Percentiles rank a stretch among this genome's conserved stretches.
Evolutionary conservation across 1,140 invertebrate species (phyloP).

Genomic region (Ceratina calcarata): DNA sequence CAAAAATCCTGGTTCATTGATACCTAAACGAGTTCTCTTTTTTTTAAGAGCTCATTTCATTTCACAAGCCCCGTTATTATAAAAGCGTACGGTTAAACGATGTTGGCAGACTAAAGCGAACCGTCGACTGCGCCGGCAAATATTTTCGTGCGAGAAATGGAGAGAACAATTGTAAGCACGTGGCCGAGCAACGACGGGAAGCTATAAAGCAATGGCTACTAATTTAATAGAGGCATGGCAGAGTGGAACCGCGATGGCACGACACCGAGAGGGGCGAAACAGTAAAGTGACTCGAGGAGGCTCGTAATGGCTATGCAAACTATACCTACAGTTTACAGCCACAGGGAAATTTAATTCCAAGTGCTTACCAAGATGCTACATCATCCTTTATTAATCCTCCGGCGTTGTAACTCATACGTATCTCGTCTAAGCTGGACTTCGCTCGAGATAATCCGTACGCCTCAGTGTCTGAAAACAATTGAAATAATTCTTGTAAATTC

Average conservation of each 20-base stretch:
- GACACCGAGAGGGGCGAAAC: conserved; percentile 37
- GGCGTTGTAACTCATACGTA: conserved; percentile 3
- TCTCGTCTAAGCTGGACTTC: no score
- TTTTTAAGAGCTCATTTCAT: no score
- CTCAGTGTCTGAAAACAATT: no score
- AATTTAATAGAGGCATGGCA: conserved; percentile 42
- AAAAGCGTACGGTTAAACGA: background rate
- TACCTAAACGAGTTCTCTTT: background rate
- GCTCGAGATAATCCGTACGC: background rate
- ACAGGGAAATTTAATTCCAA: conserved; percentile 40
- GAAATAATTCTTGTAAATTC: no score
- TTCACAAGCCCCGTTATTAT: no score
- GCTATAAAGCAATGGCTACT: conserved; percentile 47
- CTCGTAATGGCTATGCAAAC: conserved; percentile 53
- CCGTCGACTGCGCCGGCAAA: background rate
- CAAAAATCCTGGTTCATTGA: background rate
- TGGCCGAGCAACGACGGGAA: conserved; percentile 3
- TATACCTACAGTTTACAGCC: conserved; percentile 45
- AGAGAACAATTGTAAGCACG: conserved; percentile 7
- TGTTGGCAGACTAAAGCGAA: background rate
- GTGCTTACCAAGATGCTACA: conserved; percentile 34
- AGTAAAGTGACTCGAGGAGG: conserved; percentile 42
- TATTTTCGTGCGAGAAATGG: conserved; percentile 3
- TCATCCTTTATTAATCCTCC: conserved; percentile 36
- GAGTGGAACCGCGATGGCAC: conserved; percentile 22